phyloP scores from a whole-genome alignment of 1,140 invertebrate species.

The Drosophila busckii region DNA sequence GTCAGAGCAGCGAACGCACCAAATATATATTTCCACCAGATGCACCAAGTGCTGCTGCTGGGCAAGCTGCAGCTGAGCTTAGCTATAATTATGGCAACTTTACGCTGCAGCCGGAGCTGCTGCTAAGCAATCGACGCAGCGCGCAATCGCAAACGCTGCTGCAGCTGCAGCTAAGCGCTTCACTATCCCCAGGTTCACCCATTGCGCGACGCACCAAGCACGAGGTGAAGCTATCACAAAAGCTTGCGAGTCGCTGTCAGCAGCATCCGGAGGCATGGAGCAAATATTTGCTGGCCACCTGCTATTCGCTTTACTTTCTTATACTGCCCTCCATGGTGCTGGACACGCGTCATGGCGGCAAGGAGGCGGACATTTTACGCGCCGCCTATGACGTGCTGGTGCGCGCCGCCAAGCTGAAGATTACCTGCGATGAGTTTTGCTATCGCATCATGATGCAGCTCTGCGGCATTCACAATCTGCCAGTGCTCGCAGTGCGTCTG shows the following conservation, averaged over 20 bases:
- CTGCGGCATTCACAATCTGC: constrained; percentile 96
- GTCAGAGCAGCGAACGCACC: constrained; percentile 89
- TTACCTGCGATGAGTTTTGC: constrained; percentile 97
- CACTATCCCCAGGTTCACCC: constrained; percentile 88
- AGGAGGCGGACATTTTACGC: constrained; percentile 88
- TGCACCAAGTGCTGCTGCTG: constrained; percentile 31
- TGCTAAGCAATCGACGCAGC: constrained; percentile 78
- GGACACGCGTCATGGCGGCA: constrained; percentile 80
- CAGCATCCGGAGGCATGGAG: constrained; percentile 92
- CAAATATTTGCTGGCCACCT: constrained; percentile 91
- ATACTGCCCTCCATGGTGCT: constrained; percentile 90
- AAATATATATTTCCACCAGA: constrained; percentile 98
- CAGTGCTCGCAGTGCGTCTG: constrained; percentile 95
- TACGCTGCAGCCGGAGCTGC: constrained; percentile 80
- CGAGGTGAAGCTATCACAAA: constrained; percentile 94
- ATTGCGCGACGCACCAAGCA: constrained; percentile 96
- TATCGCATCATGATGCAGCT: constrained; percentile 99
- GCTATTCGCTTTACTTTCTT: constrained; percentile 98
- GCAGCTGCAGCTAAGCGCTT: constrained; percentile 79
- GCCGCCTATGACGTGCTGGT: constrained; percentile 92
- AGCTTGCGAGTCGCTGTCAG: constrained; percentile 89
- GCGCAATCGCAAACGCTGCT: constrained; percentile 72
- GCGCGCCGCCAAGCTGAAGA: constrained; percentile 88
- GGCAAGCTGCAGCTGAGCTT: background rate
- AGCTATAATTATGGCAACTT: constrained; percentile 81